Conservation (phyloP, 2,113 vertebrate genomes). For the Bathybates hornii region DNA sequence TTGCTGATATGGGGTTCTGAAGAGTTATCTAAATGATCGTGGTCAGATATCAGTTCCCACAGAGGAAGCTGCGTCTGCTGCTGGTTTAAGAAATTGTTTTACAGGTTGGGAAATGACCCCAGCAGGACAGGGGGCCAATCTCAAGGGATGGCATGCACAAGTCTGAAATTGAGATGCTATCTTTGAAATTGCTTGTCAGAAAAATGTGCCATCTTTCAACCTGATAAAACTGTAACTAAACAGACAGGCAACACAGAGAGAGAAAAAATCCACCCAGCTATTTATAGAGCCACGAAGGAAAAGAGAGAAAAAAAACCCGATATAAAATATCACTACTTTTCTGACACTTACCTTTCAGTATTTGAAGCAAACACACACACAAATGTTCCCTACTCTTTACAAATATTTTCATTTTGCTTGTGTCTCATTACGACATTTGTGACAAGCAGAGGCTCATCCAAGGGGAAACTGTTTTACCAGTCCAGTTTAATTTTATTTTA, state of each 20-base stretch:
- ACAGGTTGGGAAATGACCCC: constrained; percentile 3
- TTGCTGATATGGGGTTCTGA: neutral
- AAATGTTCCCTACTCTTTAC: neutral
- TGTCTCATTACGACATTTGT: neutral
- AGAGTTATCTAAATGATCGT: neutral
- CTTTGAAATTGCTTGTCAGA: constrained; percentile 54
- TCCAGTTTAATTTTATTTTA: accelerated
- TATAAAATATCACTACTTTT: neutral
- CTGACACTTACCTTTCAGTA: neutral
- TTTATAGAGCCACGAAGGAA: constrained; percentile 9
- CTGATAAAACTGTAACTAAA: constrained; percentile 32
- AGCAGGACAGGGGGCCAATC: neutral
- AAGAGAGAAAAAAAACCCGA: neutral
- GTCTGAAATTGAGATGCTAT: constrained; percentile 46
- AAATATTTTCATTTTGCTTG: neutral
- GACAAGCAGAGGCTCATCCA: neutral
- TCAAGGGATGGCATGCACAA: neutral
- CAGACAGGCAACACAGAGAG: neutral
- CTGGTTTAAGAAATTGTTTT: neutral
- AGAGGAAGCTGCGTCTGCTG: neutral
- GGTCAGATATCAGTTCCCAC: neutral
- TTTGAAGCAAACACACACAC: neutral
- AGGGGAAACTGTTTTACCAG: neutral
- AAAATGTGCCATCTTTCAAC: constrained; percentile 23
- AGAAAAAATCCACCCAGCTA: neutral